Evolutionary conservation across 37 sponge, comb jelly and placozoan genomes (phyloP).

Genomic region (Theonella swinhoei): DNA sequence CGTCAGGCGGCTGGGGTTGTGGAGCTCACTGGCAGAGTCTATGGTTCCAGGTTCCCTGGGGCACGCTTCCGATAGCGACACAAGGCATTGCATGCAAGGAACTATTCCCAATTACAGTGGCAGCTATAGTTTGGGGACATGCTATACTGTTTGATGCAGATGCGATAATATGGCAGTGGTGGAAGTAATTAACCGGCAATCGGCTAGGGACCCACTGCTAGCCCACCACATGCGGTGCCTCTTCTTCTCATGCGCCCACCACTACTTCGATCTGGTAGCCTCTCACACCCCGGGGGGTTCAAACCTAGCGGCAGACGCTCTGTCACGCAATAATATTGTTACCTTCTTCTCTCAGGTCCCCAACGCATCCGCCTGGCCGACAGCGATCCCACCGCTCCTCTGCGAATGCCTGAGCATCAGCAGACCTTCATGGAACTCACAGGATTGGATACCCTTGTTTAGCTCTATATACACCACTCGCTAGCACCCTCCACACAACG

Average conservation of each 20-base stretch:
- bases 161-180: neutral
- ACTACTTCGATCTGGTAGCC: neutral
- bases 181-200: neutral
- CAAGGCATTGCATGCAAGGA: conserved; percentile 9
- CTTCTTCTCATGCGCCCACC: too few relatives aligned
- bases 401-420: too few relatives aligned
- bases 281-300: neutral
- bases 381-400: neutral
- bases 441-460: conserved; percentile 8
- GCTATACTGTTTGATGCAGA: too few relatives aligned
- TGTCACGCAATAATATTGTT: neutral
- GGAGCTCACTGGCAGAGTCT: neutral
- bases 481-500: neutral
- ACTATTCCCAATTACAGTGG: neutral
- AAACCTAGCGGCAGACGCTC: neutral
- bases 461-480: neutral
- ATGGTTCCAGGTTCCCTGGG: conserved; percentile 13
- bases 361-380: neutral
- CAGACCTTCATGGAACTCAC: too few relatives aligned
- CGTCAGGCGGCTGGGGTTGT: too few relatives aligned
- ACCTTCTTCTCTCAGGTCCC: neutral
- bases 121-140: too few relatives aligned
- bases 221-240: neutral
- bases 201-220: neutral
- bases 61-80: neutral